Percentiles rank a stretch among this genome's conserved stretches.
phyloP scores from a whole-genome alignment of 1,140 invertebrate species.

The Radopholus similis region DNA sequence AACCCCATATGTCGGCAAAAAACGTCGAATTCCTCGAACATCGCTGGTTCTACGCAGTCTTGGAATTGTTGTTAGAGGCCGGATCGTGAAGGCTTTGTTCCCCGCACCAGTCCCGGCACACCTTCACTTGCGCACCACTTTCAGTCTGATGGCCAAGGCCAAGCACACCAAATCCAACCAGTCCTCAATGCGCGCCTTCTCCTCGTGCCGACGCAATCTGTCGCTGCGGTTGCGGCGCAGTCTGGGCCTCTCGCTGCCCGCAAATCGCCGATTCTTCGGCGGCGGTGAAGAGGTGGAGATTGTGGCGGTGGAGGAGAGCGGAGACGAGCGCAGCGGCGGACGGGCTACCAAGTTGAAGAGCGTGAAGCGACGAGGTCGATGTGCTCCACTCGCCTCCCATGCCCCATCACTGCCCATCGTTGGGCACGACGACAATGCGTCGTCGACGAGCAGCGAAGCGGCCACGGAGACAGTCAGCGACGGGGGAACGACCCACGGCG shows the following conservation, averaged over 20 bases:
- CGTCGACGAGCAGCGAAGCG: background rate
- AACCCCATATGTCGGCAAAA: too few species aligned
- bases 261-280: background rate
- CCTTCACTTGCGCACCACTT: background rate
- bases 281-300: constrained; percentile 9
- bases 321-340: background rate
- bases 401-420: background rate
- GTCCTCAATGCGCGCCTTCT: constrained; percentile 10
- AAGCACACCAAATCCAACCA: constrained; percentile 14
- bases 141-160: background rate
- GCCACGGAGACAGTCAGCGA: background rate
- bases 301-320: background rate
- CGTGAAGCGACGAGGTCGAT: background rate
- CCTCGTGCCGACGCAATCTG: constrained; percentile 11
- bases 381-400: too few species aligned
- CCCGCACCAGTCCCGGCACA: too few species aligned
- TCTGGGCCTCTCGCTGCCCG: constrained; percentile 1
- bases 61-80: too few species aligned
- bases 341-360: background rate
- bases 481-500: background rate
- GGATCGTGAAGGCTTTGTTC: too few species aligned
- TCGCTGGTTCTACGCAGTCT: too few species aligned
- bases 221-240: constrained; percentile 11
- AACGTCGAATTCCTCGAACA: too few species aligned
- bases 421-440: background rate